Percentiles rank a stretch among this genome's conserved stretches.
These are phyloP conservation scores for Pyxicephalus adspersus DNA, from an alignment of 2,113 vertebrate species.

Conservation along the genomic window DNA sequence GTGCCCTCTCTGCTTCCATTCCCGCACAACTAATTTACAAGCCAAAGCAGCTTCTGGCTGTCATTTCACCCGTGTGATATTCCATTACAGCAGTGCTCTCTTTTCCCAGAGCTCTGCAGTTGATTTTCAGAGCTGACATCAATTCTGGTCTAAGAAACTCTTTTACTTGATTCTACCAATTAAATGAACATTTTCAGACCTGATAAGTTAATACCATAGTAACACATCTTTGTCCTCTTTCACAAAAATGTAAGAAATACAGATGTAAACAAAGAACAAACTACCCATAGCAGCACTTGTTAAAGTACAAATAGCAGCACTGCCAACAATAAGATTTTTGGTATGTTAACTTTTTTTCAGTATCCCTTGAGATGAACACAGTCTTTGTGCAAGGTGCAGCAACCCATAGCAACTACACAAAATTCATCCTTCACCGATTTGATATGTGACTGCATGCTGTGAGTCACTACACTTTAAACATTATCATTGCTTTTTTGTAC, in stretches of 20 bases:
- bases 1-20: slow-evolving; percentile 47
- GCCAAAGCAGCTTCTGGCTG: slow-evolving; percentile 55
- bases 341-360: too few relatives aligned
- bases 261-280: not conserved
- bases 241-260: not conserved
- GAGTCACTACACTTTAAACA: not conserved
- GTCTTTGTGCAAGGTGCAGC: not conserved
- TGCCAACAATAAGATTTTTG: not conserved
- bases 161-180: slow-evolving; percentile 10
- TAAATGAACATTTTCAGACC: slow-evolving; percentile 7
- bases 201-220: slow-evolving; percentile 1
- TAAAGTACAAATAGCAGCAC: not conserved
- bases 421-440: too few relatives aligned
- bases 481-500: too few relatives aligned
- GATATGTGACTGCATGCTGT: too few relatives aligned
- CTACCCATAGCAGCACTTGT: not conserved
- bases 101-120: slow-evolving; percentile 43
- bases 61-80: slow-evolving; percentile 47
- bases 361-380: not conserved
- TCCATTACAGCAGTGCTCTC: slow-evolving; percentile 42
- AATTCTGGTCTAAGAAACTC: not conserved
- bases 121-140: slow-evolving; percentile 29
- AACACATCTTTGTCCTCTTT: not conserved
- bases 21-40: slow-evolving; percentile 54
- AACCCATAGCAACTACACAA: too few relatives aligned